Base-by-base conservation (phyloP, 1,140 invertebrate genomes). In the Drosophila melanica region DNA sequence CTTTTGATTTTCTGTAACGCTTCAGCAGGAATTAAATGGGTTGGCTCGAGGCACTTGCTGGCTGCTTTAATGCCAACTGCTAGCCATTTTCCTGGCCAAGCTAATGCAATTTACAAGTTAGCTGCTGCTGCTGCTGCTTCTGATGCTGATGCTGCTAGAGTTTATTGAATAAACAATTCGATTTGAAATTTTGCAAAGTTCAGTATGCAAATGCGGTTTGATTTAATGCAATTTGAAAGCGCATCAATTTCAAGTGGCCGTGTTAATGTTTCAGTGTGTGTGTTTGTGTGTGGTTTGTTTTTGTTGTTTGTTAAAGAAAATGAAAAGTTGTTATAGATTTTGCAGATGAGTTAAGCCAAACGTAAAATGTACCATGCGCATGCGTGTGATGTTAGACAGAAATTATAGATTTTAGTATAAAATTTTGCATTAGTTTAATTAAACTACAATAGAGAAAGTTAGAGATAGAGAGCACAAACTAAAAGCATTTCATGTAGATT, bases 351-450 rank as follows among this genome's bases (percentile, higher is more conserved):
- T 86, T 77, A 87, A 82, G 79, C 79, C 65, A 71, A 90, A 90
- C 78, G 59, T 60, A 53, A 70, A 79, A 92, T 91, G 87, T 91
- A 87, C 74, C 90, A 92, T 92, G 91, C 91, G 91, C 91, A 92
- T 92, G 90, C 90, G 90, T 92, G 90, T 92, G 90, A 92, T 92
- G 90, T 92, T 89, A 89, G 90, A 91, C 81, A 90, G 90, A 87
- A 92, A 92, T 91, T 84, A 86, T 90, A 90, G 84, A 89, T 53
- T 87, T 91, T 91, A 90, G 90, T 91, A 58, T 87, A 76, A 73
- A 90, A 90, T 64, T 80, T 87, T 87, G 82, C 82, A 89, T 90
- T 89, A 89, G 79, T 77, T 82, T 75, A 80, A 70, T 70, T 68
- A 39, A 58, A 87, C 79, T 87, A 90, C 82, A 76, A 73, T 81